These are phyloP conservation scores for Penelope pileata DNA, from an alignment of 2,113 vertebrate genomes.

Conservation along the genomic window DNA sequence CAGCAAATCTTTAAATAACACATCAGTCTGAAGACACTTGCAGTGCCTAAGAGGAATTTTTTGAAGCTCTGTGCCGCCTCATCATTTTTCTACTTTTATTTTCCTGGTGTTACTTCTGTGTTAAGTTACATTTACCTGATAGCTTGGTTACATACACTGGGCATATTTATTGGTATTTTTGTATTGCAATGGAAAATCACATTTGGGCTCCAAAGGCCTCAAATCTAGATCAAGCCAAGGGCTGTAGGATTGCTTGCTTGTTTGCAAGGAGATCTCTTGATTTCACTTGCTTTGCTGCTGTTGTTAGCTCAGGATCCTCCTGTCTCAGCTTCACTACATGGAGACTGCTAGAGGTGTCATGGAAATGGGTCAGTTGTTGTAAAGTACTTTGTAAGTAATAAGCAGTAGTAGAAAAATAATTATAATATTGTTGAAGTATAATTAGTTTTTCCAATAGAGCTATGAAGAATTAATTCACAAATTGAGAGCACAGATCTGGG, in stretches of 20 bases:
- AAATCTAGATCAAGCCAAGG: background rate
- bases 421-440: background rate
- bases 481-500: background rate
- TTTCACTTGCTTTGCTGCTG: background rate
- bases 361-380: background rate
- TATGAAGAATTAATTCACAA: background rate
- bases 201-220: background rate
- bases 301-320: background rate
- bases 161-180: background rate
- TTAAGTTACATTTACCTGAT: background rate
- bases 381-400: conserved; percentile 9
- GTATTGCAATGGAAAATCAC: background rate
- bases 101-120: background rate
- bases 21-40: background rate
- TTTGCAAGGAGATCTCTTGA: background rate
- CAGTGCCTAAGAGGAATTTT: background rate
- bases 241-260: background rate
- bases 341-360: background rate
- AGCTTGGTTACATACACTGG: background rate
- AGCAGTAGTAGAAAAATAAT: background rate
- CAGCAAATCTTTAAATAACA: background rate
- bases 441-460: conserved; percentile 12
- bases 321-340: background rate
- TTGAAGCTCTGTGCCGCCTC: background rate
- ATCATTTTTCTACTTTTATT: background rate